Evolutionary conservation across 2,797 vertebrate species (phyloP).

Genomic region (Thaleichthys pacificus): DNA sequence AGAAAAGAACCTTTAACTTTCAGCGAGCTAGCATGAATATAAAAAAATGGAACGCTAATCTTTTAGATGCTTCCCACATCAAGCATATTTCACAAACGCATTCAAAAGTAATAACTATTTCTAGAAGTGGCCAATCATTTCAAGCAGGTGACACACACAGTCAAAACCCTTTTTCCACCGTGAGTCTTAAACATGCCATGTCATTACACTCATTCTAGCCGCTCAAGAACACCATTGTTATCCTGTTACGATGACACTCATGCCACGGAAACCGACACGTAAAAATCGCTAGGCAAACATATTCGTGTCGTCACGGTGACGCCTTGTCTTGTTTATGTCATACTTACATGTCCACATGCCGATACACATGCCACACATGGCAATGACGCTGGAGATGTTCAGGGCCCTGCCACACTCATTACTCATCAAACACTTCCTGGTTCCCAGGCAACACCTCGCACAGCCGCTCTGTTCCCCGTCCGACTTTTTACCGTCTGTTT

Average conservation of each 20-base stretch:
- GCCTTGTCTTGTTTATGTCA: no score
- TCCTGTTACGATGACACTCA: background rate
- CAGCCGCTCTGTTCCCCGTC: slow-evolving; percentile 40
- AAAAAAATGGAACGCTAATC: background rate
- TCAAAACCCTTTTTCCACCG: background rate
- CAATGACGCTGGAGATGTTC: slow-evolving; percentile 62
- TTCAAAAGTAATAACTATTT: no score
- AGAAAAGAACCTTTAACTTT: background rate
- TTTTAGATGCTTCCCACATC: background rate
- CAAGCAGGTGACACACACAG: background rate
- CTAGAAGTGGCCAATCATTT: no score
- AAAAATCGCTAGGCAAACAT: background rate
- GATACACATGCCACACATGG: slow-evolving; percentile 68
- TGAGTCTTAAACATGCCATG: no score
- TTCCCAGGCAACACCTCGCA: slow-evolving; percentile 59
- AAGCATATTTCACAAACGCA: no score
- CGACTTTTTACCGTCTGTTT: background rate
- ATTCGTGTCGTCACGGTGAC: background rate
- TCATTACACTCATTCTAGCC: background rate
- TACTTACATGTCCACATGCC: slow-evolving; percentile 63
- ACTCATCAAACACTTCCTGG: slow-evolving; percentile 69
- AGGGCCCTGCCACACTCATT: slow-evolving; percentile 62
- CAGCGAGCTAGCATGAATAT: background rate
- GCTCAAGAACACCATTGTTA: background rate
- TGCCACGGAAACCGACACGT: background rate